Conservation (phyloP, 2,888 invertebrate genomes). For the Cerastis rubricosa region DNA sequence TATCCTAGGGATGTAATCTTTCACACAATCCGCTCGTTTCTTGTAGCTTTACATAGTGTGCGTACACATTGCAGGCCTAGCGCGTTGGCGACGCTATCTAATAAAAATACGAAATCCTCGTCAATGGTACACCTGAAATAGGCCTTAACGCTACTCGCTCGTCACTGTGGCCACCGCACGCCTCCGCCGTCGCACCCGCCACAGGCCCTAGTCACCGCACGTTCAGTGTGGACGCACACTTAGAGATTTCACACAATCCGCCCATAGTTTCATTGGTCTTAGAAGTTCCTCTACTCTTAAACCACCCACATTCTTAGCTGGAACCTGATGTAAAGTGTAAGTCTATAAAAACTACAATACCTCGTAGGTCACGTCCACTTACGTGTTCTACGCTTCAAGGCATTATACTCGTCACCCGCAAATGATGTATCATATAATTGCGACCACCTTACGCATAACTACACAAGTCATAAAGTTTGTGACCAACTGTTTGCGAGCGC, state of each 20-base stretch:
- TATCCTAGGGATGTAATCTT: neutral
- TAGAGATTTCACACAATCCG: no score
- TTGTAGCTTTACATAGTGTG: no score
- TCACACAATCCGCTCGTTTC: neutral
- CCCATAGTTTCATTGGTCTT: no score
- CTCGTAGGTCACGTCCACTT: neutral
- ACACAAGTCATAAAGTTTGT: neutral
- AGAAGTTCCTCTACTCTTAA: neutral
- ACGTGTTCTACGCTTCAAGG: constrained; percentile 1
- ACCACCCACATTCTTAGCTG: neutral
- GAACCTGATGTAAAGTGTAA: neutral
- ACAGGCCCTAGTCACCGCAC: no score
- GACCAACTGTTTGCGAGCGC: neutral
- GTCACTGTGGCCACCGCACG: no score
- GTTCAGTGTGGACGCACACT: no score
- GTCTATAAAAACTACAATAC: neutral
- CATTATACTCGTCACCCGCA: neutral
- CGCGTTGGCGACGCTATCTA: no score
- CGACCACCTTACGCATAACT: neutral
- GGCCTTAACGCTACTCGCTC: no score
- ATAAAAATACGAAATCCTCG: no score
- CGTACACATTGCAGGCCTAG: no score
- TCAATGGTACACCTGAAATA: no score
- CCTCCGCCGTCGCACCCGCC: no score
- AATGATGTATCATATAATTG: constrained; percentile 7